Base-by-base conservation (phyloP, 2,113 vertebrate genomes). In the Abramis brama region DNA sequence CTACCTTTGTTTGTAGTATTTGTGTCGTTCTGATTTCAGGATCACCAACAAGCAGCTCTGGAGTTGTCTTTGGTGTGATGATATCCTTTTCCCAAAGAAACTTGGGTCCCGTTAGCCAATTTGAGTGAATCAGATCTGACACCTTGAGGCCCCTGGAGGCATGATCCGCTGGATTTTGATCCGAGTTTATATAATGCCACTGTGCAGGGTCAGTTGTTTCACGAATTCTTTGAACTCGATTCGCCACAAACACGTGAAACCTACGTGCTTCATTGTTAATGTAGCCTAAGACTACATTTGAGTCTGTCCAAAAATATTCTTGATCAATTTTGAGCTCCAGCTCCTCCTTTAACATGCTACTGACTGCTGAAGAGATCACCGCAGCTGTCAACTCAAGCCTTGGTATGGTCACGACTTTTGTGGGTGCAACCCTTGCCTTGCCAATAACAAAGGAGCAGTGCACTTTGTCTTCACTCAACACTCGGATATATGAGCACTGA, bases 111-210 rank as follows among this genome's bases (percentile, higher is more conserved):
- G 68, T 84, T 33, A 88, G 15, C 74, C 88, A 87, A 27, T 85
- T 73, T 64, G 86, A 89, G 27, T 10, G 52, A 1, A 85, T 74
- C 43, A 89, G 25, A 71, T 87, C 62, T 66, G 73, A 43, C 27
- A 87, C 79, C 27, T 68, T 86, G 39, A 86, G 87, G 60, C 88
- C 85, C n/a, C 85, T 82, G 9, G 82, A 89, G 3, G 85, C 77
- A 2, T 82, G 83, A 80, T 85, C 68, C 0, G 50, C 85, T 17
- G 88, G 88, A 79, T 85, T 82, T 83, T 89, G 68, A 11, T 78
- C 57, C 2, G 84, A 59, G 2, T 85, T 57, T 6, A 76, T 59
- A 13, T 87, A 87, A 57, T 75, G 15, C 86, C 75, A 86, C 27
- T 80, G 68, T 5, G 10, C 66, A n/a, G 83, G 83, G 36, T 83